A percentile compares a stretch with the other conserved stretches of the same genome.
Evolutionary conservation across 1,140 invertebrate species (phyloP).

Genomic region (Sitophilus oryzae): DNA sequence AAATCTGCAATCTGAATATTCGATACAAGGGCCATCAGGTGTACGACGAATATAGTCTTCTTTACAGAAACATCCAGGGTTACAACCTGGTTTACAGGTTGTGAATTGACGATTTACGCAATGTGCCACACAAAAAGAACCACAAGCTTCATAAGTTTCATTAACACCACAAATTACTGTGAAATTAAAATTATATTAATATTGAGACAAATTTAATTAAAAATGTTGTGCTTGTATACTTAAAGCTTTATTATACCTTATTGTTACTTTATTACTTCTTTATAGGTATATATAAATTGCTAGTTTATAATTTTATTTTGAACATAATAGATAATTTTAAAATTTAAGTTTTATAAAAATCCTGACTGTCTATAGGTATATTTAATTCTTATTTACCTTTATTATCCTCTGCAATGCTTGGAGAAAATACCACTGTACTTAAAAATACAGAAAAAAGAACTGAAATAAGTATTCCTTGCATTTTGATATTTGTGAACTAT

Average conservation of each 20-base stretch:
- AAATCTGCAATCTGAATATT: slow-evolving; percentile 10
- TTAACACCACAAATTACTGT: slow-evolving; percentile 2
- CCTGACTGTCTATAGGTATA: no score
- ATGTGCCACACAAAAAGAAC: not conserved
- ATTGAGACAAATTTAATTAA: not conserved
- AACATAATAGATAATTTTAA: not conserved
- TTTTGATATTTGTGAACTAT: no score
- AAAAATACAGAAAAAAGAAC: no score
- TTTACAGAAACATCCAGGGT: slow-evolving; percentile 8
- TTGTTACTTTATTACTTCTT: not conserved
- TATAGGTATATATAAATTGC: not conserved
- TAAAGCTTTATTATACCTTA: not conserved
- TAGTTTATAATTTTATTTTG: not conserved
- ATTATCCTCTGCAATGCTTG: no score
- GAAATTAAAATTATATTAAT: not conserved
- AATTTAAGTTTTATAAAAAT: not conserved
- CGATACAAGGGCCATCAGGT: slow-evolving; percentile 2
- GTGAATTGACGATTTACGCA: not conserved
- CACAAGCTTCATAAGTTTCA: slow-evolving; percentile 1
- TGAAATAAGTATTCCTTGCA: no score
- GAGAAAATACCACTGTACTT: no score
- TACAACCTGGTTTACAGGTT: not conserved
- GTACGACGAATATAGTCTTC: slow-evolving; percentile 8
- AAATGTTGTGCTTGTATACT: not conserved
- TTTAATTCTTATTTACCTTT: no score